These are phyloP conservation scores for Gymnosoma rotundatum DNA, from an alignment of 2,888 invertebrate genomes.

Conservation along the genomic window DNA sequence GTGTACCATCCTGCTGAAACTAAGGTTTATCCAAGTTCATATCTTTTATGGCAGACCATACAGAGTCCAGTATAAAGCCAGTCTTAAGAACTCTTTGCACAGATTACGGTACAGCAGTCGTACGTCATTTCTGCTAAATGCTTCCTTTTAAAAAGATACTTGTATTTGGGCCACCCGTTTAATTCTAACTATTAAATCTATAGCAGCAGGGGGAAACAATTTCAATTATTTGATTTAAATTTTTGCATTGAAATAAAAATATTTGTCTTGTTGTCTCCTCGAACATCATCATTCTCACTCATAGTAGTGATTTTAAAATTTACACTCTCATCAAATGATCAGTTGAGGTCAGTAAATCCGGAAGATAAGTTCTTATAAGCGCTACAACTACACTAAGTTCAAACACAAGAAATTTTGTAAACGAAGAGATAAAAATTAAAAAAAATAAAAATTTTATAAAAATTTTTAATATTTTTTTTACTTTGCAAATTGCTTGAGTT, in stretches of 20 bases:
- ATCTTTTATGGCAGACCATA: too few species aligned
- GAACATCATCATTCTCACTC: conserved; percentile 15
- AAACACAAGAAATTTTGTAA: conserved; percentile 64
- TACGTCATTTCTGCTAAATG: too few species aligned
- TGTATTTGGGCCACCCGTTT: too few species aligned
- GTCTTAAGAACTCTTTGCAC: too few species aligned
- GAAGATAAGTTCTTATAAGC: conserved; percentile 74
- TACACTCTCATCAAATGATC: conserved; percentile 69
- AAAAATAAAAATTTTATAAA: conserved; percentile 27
- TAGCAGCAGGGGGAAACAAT: conserved; percentile 64
- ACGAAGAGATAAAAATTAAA: conserved; percentile 36
- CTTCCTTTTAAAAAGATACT: too few species aligned
- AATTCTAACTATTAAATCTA: conserved; percentile 4
- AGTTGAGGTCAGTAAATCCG: conserved; percentile 77
- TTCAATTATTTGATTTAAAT: conserved; percentile 53
- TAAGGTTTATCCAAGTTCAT: too few species aligned
- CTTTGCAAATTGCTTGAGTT: conserved; percentile 63
- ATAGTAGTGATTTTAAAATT: conserved; percentile 53
- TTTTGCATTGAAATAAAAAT: conserved; percentile 37
- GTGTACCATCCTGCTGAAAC: too few species aligned
- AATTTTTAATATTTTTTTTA: conserved; percentile 31
- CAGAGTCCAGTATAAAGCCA: too few species aligned
- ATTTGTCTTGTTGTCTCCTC: conserved; percentile 37
- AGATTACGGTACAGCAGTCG: too few species aligned
- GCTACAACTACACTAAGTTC: conserved; percentile 39